Evolutionary conservation across 2,113 vertebrate genomes (phyloP), one percentile per base, ranked within the genome.

Genomic region (Clupea harengus): DNA sequence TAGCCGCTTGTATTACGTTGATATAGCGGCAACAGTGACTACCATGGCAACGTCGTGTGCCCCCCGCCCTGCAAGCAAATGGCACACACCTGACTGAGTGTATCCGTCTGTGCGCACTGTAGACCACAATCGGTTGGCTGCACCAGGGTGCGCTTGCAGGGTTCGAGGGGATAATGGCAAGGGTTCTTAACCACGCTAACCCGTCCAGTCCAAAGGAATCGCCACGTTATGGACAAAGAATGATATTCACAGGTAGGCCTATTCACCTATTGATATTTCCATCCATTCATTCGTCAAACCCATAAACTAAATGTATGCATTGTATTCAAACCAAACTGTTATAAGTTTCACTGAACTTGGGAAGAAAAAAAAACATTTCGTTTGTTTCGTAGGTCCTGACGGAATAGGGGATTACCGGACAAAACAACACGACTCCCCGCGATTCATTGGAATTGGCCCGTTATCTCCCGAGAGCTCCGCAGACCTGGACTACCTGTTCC

Each of bases 231-330:
- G 94, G 94, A 67, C 90, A 93, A 52, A 92, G 93, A 88, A 92
- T 94, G 28, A 81, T 95, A 45, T 95, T 95, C 83, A 94, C 95
- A 92, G 94, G 93, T 95, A 92, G 54, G 54, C 4, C 20, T 7
- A 3, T 20, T 18, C 54, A 22, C 18, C 81, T 28, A 45, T 80
- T 7, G 17, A 25, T 18, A 45, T 39, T 11, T 85, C 75, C 52
- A 45, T 60, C 13, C 75, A 44, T 8, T n/a, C 46, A 60, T 20
- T 83, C 20, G 15, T 3, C 25, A 86, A 32, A 39, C 47, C 9
- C 10, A 50, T 7, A 39, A 10, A 49, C 7, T 17, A 49, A 64
- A 82, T 64, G 22, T 11, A 39, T 39, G 39, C 1, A 39, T 39
- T 39, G 39, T 39, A 39, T 39, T 39, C 39, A 39, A 39, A 39